Evolutionary conservation across 2,113 vertebrate species (phyloP).

Genomic region (Isichthys henryi): DNA sequence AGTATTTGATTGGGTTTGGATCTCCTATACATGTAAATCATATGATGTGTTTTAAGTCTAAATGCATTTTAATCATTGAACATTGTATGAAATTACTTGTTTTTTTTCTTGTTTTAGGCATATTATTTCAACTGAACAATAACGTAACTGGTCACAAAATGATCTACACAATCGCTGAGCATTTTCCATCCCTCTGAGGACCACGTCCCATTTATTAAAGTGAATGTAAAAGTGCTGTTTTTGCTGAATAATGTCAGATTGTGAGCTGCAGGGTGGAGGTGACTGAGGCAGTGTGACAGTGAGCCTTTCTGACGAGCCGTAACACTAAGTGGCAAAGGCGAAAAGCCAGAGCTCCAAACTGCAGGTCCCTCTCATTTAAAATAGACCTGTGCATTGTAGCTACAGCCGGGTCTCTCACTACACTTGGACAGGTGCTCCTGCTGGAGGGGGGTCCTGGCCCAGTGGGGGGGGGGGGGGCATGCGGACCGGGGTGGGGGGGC

Average conservation of each 20-base stretch:
- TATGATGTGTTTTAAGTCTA: not conserved
- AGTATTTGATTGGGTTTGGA: not conserved
- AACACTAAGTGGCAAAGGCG: not conserved
- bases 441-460: no score
- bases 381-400: not conserved
- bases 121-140: not conserved
- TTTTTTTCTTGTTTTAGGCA: not conserved
- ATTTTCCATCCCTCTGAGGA: not conserved
- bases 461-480: not conserved
- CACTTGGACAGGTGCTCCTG: not conserved
- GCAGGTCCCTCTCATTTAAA: not conserved
- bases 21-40: not conserved
- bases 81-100: not conserved
- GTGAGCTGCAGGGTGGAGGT: not conserved
- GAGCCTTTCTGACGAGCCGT: not conserved
- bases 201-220: not conserved
- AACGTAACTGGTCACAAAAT: not conserved
- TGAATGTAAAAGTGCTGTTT: not conserved
- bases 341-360: not conserved
- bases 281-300: not conserved
- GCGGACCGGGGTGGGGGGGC: no score
- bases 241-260: not conserved
- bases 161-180: not conserved
- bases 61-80: not conserved
- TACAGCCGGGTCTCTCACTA: not conserved